Conservation (phyloP, 2,113 vertebrate species). For the Chloroceryle aenea region DNA sequence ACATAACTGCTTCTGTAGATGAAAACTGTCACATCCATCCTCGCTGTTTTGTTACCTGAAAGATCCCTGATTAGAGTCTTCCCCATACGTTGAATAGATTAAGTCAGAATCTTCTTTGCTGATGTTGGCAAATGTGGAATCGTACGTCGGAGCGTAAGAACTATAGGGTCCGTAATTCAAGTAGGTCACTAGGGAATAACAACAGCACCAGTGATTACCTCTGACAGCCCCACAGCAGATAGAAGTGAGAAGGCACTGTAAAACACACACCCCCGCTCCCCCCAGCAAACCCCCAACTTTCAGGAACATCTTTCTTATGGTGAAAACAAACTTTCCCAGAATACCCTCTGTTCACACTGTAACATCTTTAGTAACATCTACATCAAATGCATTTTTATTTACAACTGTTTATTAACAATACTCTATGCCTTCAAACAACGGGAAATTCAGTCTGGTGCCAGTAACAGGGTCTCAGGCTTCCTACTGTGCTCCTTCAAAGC, state of each 20-base stretch:
- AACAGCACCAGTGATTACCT: background rate
- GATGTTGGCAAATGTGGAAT: slow-evolving; percentile 95
- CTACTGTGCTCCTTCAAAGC: background rate
- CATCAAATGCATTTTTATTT: background rate
- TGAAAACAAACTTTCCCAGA: background rate
- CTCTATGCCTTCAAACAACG: background rate
- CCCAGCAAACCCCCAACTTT: background rate
- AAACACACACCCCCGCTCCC: background rate
- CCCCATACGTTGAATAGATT: slow-evolving; percentile 90
- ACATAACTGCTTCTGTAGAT: rapidly evolving
- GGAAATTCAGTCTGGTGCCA: background rate
- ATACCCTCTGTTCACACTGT: background rate
- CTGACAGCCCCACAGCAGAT: background rate
- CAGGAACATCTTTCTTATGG: background rate
- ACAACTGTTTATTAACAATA: background rate
- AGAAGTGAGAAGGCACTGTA: background rate
- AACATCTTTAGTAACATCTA: background rate
- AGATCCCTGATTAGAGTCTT: slow-evolving; percentile 86
- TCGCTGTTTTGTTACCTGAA: slow-evolving; percentile 80
- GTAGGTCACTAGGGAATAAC: slow-evolving; percentile 85
- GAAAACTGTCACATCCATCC: background rate
- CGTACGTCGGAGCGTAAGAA: slow-evolving; percentile 92
- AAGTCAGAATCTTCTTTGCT: slow-evolving; percentile 96
- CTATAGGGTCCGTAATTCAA: slow-evolving; percentile 95
- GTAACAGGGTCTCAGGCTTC: background rate